These are phyloP conservation scores for Gadopsis marmoratus DNA, from an alignment of 2,797 vertebrate genomes.

Conservation along the genomic window DNA sequence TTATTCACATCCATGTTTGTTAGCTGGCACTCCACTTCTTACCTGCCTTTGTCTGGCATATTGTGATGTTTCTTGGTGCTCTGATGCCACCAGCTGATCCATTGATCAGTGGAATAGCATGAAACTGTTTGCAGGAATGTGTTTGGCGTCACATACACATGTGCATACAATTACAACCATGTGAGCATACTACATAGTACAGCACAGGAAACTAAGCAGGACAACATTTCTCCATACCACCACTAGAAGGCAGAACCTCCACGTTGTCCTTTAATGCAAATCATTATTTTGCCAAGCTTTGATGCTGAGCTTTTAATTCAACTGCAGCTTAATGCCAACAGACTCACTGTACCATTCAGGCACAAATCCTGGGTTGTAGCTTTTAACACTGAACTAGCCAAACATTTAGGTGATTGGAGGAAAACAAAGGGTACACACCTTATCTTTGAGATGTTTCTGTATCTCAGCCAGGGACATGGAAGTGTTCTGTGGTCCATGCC, in stretches of 20 bases:
- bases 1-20: too few species aligned
- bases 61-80: background rate
- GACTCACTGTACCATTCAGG: background rate
- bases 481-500: constrained; percentile 40
- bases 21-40: background rate
- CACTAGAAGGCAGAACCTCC: too few species aligned
- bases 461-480: constrained; percentile 72
- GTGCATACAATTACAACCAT: background rate
- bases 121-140: too few species aligned
- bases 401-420: background rate
- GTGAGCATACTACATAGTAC: too few species aligned
- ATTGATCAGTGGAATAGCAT: background rate
- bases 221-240: background rate
- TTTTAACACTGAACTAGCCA: background rate
- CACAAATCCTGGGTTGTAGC: too few species aligned
- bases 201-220: background rate
- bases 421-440: constrained; percentile 58
- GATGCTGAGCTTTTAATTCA: background rate
- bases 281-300: background rate
- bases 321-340: background rate
- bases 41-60: background rate
- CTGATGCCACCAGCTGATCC: background rate
- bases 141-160: too few species aligned
- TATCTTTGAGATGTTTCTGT: constrained; percentile 73
- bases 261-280: background rate